phyloP scores from a whole-genome alignment of 2,888 invertebrate genomes.

The Pterostichus madidus region DNA sequence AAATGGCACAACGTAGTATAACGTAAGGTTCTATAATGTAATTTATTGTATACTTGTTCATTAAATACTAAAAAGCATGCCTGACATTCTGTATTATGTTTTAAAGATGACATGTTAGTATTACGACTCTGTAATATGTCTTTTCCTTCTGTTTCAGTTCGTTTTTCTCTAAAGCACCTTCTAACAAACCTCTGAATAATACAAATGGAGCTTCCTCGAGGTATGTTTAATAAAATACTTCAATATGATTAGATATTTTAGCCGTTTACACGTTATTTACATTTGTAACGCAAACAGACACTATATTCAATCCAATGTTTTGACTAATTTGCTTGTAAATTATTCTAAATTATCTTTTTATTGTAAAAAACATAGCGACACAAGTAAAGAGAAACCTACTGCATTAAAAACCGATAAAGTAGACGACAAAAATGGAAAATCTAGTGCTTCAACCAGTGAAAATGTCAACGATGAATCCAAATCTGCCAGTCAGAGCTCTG shows the following conservation, averaged over 20 bases:
- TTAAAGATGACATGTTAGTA: neutral
- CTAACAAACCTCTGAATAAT: slow-evolving; percentile 1
- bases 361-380: slow-evolving; percentile 44
- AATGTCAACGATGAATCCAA: slow-evolving; percentile 23
- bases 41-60: neutral
- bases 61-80: neutral
- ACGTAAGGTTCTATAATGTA: slow-evolving; percentile 43
- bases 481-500: neutral
- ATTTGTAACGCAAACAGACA: neutral
- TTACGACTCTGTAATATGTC: neutral
- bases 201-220: neutral
- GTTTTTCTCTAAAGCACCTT: slow-evolving; percentile 37
- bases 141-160: slow-evolving; percentile 34
- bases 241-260: slow-evolving; percentile 33
- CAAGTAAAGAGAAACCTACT: neutral
- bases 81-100: neutral
- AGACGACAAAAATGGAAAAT: slow-evolving; percentile 28
- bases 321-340: neutral
- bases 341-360: slow-evolving; percentile 31
- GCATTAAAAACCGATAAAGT: slow-evolving; percentile 24
- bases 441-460: neutral
- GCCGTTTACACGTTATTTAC: neutral
- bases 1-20: slow-evolving; percentile 58
- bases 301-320: neutral
- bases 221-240: slow-evolving; percentile 13